Percentiles rank a stretch among this genome's conserved stretches.
Evolutionary conservation across 2,113 vertebrate genomes (phyloP).

Genomic region (Vidua chalybeata): DNA sequence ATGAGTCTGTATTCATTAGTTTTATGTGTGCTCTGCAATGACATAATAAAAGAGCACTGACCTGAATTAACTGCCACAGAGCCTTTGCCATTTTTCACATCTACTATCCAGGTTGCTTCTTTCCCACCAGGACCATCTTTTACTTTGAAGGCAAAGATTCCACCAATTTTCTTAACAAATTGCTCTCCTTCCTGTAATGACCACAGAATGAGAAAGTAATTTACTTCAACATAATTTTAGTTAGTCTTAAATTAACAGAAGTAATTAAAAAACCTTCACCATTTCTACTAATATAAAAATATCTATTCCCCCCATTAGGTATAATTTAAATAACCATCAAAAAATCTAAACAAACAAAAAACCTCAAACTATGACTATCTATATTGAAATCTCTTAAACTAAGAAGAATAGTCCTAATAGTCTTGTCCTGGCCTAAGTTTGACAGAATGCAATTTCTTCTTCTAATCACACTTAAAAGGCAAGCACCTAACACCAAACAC

Average conservation of each 20-base stretch:
- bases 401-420: background rate
- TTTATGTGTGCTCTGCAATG: background rate
- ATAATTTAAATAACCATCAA: background rate
- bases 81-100: conserved; percentile 90
- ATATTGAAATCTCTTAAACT: background rate
- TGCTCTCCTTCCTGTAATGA: conserved; percentile 86
- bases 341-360: background rate
- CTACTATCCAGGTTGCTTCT: conserved; percentile 90
- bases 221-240: background rate
- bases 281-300: background rate
- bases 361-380: background rate
- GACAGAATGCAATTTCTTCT: background rate
- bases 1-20: background rate
- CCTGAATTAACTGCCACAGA: conserved; percentile 84
- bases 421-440: background rate
- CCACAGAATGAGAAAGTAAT: background rate
- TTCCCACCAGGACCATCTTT: conserved; percentile 88
- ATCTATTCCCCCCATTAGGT: background rate
- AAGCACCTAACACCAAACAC: background rate
- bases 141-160: conserved; percentile 92
- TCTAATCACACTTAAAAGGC: background rate
- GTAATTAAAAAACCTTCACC: background rate
- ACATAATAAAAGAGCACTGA: conserved; percentile 57
- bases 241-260: background rate
- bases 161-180: conserved; percentile 90